Conservation (phyloP, 2,888 invertebrate genomes). For the Philonicus albiceps region DNA sequence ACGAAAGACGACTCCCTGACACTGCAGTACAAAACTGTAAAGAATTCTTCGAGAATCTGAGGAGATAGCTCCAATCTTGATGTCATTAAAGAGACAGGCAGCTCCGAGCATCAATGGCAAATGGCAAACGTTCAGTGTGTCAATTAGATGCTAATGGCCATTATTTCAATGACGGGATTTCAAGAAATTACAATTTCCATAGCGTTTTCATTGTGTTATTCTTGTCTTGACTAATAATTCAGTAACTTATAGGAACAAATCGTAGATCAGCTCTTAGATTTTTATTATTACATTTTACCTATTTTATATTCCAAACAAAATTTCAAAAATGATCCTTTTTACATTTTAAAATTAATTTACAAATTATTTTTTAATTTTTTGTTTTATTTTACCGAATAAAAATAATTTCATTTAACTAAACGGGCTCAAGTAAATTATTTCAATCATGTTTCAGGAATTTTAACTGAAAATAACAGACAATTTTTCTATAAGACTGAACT, state of each 20-base stretch:
- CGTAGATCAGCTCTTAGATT: neutral
- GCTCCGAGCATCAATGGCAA: neutral
- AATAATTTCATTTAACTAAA: too few relatives aligned
- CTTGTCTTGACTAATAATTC: neutral
- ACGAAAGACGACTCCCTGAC: constrained; percentile 26
- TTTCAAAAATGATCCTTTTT: too few relatives aligned
- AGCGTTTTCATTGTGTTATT: neutral
- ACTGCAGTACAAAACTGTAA: neutral
- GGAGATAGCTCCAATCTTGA: constrained; percentile 31
- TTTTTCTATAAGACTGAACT: too few relatives aligned
- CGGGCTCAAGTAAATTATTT: too few relatives aligned
- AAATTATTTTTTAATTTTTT: too few relatives aligned
- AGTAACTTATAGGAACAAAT: neutral
- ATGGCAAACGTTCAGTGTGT: constrained; percentile 5
- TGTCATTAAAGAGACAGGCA: constrained; percentile 7
- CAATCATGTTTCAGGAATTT: too few relatives aligned
- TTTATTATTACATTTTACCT: neutral
- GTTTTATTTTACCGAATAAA: too few relatives aligned
- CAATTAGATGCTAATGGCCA: constrained; percentile 24
- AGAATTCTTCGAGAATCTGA: constrained; percentile 5
- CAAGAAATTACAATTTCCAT: neutral
- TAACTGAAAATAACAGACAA: too few relatives aligned
- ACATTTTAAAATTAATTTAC: too few relatives aligned
- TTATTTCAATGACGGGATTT: neutral
- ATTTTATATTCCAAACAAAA: too few relatives aligned